A percentile compares a stretch with the other conserved stretches of the same genome.
Conservation (phyloP, 2,797 vertebrate species). For the Tragopan temminckii region DNA sequence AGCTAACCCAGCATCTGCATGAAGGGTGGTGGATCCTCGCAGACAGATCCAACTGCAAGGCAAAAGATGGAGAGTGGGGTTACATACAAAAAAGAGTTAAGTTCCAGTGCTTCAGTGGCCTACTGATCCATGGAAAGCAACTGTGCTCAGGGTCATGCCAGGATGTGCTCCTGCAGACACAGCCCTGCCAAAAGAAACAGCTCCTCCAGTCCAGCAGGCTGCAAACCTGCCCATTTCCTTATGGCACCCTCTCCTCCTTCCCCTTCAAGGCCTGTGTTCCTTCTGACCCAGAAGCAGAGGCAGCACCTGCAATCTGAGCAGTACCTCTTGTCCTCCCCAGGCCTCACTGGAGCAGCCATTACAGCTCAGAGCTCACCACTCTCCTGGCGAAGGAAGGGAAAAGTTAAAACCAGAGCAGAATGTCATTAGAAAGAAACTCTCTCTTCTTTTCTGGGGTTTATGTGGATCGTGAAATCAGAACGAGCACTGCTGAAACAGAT, state of each 20-base stretch:
- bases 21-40: accelerated
- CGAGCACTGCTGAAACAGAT: neutral
- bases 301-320: neutral
- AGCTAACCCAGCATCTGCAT: accelerated
- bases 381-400: neutral
- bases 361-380: accelerated
- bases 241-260: neutral
- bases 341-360: neutral
- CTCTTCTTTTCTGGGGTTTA: neutral
- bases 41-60: neutral
- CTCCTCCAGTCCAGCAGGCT: neutral
- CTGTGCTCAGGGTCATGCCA: neutral
- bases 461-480: accelerated
- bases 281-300: neutral
- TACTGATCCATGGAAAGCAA: accelerated
- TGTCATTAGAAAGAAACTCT: neutral
- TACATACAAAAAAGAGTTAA: neutral
- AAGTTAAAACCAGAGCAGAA: neutral
- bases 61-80: neutral
- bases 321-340: accelerated
- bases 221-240: neutral
- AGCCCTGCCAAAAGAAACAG: neutral
- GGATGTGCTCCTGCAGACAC: neutral
- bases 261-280: accelerated
- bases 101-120: accelerated